Evolutionary conservation across 2,113 vertebrate species (phyloP), one percentile per base, ranked within the genome.

Genomic region (Myrmophylax atrothorax): DNA sequence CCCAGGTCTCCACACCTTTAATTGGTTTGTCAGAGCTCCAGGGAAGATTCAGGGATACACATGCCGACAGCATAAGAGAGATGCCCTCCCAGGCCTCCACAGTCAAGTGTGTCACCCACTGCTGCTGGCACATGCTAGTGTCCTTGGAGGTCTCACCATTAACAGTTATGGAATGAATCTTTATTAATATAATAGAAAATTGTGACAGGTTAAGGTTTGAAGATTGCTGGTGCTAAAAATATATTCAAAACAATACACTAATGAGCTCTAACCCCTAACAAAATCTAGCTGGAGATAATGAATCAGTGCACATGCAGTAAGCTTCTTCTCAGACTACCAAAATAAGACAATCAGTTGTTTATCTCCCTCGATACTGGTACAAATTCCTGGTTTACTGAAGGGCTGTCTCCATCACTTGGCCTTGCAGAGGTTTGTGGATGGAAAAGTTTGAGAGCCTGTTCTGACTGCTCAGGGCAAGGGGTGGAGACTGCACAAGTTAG

Each of bases 321-420:
- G 7, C 25, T 35, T 42, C 40, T 42, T 42, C 40, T 42, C 40
- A 42, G 63, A 68, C 28, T 60, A 24, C 7, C 28, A 74, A 77
- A 69, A 53, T 24, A 84, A 25, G 38, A 37, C 29, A 64, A 64
- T 22, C 7, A 3, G 24, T 35, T 63, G 22, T 37, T 77, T 46
- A 69, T 50, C 5, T 56, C 44, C 24, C 68, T 79, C 28, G 26
- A 22, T 42, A 23, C 14, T 62, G 33, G 9, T 5, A 55, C 29
- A 66, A 81, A 74, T 20, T 24, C 38, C 14, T 44, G 23, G 62
- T n/a, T 82, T 85, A 62, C n/a, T 19, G 31, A 44, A 1, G 12
- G 14, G 3, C n/a, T 58, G 44, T 55, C 10, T 74, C 25, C 22
- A 3, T 70, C 28, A 19, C n/a, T 63, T 0, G 1, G 24, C 24